phyloP scores from a whole-genome alignment of 2,888 invertebrate species.

The Archips crataeganus region DNA sequence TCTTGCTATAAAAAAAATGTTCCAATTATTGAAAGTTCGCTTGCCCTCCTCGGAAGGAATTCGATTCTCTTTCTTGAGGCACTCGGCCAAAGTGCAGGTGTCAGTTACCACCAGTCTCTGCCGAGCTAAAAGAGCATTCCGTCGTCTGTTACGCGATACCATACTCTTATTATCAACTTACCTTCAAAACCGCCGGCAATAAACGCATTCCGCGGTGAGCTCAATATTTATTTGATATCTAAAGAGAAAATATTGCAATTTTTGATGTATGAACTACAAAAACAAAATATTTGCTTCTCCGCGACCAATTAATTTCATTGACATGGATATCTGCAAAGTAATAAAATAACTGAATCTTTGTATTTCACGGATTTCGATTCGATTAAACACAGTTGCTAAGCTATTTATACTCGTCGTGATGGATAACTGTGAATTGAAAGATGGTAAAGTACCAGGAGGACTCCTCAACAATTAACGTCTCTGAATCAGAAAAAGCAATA shows the following conservation, averaged over 20 bases:
- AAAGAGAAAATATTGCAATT: background rate
- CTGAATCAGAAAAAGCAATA: too few relatives aligned
- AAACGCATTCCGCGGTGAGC: conserved; percentile 28
- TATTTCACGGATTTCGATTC: too few relatives aligned
- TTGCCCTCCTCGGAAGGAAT: conserved; percentile 4
- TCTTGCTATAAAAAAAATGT: background rate
- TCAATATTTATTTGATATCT: conserved; percentile 1
- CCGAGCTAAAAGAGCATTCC: conserved; percentile 34
- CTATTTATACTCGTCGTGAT: too few relatives aligned
- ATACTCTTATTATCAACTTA: conserved; percentile 34
- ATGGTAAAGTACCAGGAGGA: too few relatives aligned
- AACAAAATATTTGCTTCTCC: too few relatives aligned
- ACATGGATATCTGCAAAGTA: too few relatives aligned
- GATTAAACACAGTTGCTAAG: too few relatives aligned
- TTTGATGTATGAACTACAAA: background rate
- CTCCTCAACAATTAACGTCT: too few relatives aligned
- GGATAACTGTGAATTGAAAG: too few relatives aligned
- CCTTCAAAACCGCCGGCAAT: conserved; percentile 13
- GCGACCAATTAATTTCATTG: too few relatives aligned
- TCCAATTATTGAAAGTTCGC: background rate
- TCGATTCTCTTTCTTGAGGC: conserved; percentile 23
- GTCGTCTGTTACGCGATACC: conserved; percentile 34
- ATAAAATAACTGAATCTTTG: too few relatives aligned
- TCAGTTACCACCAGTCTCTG: conserved; percentile 23
- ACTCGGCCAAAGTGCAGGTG: conserved; percentile 39